Percentiles rank a stretch among this genome's conserved stretches.
Conservation (phyloP, 2,113 vertebrate species). For the Sclerurus mexicanus region DNA sequence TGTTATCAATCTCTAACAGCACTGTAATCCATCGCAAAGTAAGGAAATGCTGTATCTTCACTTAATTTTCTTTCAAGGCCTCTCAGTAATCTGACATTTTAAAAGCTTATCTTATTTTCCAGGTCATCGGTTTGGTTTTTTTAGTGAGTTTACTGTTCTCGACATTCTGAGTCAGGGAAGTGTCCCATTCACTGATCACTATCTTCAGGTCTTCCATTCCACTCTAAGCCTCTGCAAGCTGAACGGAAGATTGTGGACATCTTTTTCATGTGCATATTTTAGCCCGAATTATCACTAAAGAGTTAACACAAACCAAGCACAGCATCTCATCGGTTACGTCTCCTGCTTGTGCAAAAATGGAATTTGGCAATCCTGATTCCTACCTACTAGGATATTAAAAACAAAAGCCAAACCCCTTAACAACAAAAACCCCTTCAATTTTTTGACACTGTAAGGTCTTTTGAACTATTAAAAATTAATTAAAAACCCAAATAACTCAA, state of each 20-base stretch:
- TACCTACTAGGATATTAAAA: not conserved
- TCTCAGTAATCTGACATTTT: constrained; percentile 59
- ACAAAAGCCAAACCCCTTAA: not conserved
- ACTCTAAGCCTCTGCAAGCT: constrained; percentile 19
- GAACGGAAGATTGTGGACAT: constrained; percentile 18
- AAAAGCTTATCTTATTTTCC: constrained; percentile 61
- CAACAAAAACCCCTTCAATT: not conserved
- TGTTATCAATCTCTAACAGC: constrained; percentile 19
- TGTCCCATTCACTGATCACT: constrained; percentile 13
- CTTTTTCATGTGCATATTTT: constrained; percentile 7
- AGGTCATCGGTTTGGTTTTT: constrained; percentile 54
- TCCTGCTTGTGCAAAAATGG: not conserved
- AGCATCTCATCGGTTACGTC: not conserved
- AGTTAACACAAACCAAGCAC: not conserved
- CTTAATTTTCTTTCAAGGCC: constrained; percentile 25
- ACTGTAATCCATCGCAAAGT: constrained; percentile 10
- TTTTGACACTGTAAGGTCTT: not conserved
- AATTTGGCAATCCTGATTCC: not conserved
- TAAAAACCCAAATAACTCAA: not conserved
- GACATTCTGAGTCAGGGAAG: constrained; percentile 32
- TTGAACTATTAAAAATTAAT: not conserved
- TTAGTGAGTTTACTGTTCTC: constrained; percentile 6
- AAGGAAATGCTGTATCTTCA: not conserved
- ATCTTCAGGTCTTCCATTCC: constrained; percentile 50
- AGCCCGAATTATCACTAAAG: constrained; percentile 7